Percentiles rank a stretch among this genome's conserved stretches.
Evolutionary conservation across 2,797 vertebrate genomes (phyloP).

Genomic region (Paramormyrops hopkinsi): DNA sequence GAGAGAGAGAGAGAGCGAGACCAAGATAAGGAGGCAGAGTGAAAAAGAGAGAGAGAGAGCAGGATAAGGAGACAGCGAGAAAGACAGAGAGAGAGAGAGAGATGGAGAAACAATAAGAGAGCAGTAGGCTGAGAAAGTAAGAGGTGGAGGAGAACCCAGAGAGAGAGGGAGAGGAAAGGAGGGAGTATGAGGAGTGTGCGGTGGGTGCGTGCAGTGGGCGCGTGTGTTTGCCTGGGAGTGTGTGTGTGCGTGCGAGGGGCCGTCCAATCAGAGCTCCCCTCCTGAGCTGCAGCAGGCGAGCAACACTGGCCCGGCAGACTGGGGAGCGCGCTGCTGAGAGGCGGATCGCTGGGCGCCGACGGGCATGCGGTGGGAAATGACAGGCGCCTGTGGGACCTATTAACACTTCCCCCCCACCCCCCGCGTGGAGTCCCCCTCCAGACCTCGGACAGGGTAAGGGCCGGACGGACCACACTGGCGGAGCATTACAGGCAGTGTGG

Average conservation of each 20-base stretch:
- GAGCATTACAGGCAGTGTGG: neutral
- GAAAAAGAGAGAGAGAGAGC: neutral
- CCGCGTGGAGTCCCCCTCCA: neutral
- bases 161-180: neutral
- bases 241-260: neutral
- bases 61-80: neutral
- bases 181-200: slow-evolving; percentile 18
- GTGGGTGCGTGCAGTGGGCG: neutral
- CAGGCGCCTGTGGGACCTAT: neutral
- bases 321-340: neutral
- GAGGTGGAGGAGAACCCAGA: neutral
- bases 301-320: neutral
- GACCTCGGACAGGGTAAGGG: neutral
- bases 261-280: neutral
- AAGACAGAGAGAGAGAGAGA: neutral
- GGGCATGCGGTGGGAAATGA: neutral
- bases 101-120: neutral
- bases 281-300: neutral
- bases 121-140: neutral
- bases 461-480: neutral
- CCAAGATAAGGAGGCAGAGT: neutral
- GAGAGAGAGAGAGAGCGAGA: neutral
- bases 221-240: neutral
- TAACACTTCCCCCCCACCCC: neutral
- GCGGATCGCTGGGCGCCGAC: neutral